phyloP scores from a whole-genome alignment of 2,113 vertebrate genomes.

The Benitochromis conjunctus region DNA sequence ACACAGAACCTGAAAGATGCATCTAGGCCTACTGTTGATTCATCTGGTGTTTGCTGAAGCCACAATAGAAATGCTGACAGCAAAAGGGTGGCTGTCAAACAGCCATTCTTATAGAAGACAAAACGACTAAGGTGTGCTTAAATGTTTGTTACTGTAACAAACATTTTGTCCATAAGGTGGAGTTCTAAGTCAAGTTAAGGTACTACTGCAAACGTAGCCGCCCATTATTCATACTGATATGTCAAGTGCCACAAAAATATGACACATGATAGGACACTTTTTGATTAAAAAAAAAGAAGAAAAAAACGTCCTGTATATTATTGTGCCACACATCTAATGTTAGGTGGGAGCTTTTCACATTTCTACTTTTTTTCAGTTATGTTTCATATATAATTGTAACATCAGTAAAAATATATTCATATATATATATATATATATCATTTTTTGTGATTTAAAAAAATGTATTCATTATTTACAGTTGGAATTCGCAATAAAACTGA shows the following conservation, averaged over 20 bases:
- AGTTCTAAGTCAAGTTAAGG: background rate
- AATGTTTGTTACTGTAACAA: background rate
- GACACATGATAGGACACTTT: background rate
- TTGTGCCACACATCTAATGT: background rate
- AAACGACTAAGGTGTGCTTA: background rate
- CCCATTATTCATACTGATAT: background rate
- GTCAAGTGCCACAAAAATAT: background rate
- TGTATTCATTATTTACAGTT: background rate
- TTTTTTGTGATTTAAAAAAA: background rate
- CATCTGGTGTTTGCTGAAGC: background rate
- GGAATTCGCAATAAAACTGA: background rate
- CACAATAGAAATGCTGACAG: background rate
- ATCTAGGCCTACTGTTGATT: background rate
- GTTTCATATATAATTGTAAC: background rate
- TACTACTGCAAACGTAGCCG: background rate
- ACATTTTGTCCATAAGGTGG: slow-evolving; percentile 4
- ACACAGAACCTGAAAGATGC: background rate
- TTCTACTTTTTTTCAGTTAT: background rate
- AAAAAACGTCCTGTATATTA: background rate
- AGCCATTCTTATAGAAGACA: background rate
- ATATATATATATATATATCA: too few species aligned
- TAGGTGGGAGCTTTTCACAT: background rate
- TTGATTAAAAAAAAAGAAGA: background rate
- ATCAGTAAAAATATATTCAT: background rate
- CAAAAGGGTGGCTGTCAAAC: background rate